A percentile compares a stretch with the other conserved stretches of the same genome.
These are phyloP conservation scores for Bhutanitis thaidina DNA, from an alignment of 2,888 invertebrate species.

Conservation along the genomic window DNA sequence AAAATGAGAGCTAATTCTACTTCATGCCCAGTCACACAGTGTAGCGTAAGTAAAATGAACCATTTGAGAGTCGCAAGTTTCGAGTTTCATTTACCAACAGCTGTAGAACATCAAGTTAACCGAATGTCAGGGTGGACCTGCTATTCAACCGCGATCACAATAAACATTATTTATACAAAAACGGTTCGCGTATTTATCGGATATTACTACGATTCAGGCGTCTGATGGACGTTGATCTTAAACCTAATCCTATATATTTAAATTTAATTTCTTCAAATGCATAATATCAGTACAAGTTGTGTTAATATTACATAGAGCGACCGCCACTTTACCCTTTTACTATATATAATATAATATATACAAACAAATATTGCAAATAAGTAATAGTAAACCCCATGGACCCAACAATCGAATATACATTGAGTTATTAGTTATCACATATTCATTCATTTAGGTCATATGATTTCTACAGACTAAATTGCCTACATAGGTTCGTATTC, in stretches of 20 bases:
- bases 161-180: neutral
- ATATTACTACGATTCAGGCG: neutral
- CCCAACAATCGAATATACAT: too few species aligned
- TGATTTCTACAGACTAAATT: too few species aligned
- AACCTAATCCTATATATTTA: neutral
- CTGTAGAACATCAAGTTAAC: slow-evolving; percentile 39
- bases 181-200: neutral
- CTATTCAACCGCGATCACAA: slow-evolving; percentile 20
- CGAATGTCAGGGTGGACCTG: slow-evolving; percentile 63
- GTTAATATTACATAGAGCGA: too few species aligned
- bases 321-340: too few species aligned
- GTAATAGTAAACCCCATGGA: too few species aligned
- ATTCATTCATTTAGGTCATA: too few species aligned
- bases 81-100: neutral
- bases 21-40: neutral
- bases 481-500: too few species aligned
- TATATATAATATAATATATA: too few species aligned
- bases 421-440: too few species aligned
- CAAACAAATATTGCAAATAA: too few species aligned
- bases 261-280: neutral
- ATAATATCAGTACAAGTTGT: neutral
- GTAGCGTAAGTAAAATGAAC: slow-evolving; percentile 1
- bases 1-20: neutral
- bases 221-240: neutral
- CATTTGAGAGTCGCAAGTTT: slow-evolving; percentile 24